Base-by-base conservation (phyloP, 2,888 invertebrate species). In the Plagiodera versicolora region DNA sequence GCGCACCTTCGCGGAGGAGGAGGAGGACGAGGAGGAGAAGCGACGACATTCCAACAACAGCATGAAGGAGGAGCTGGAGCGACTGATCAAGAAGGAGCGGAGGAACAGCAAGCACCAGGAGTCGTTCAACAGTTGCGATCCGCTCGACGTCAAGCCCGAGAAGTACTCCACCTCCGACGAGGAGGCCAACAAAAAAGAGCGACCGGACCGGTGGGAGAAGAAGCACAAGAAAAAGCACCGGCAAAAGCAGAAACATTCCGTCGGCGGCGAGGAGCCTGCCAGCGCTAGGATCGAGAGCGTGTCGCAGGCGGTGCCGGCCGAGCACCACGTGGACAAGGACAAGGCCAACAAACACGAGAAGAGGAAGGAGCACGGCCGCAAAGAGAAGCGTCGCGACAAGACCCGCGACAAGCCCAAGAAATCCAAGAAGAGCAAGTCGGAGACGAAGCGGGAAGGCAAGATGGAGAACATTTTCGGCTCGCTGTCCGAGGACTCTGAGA, bases 391-490 rank as follows among this genome's bases (percentile, higher is more conserved):
- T 58, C 83, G 84, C 68, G 86, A 87, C 60, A 86, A 84, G 79
- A 75, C 76, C 63, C 82, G 84, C 46, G 85, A 86, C 17, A 86
- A 86, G 79, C 77, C 83, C 0, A 87, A 85, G 75, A 87, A 85
- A 74, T 83, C 84, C 20, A 86, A 83, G 74, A 84, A 81, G 68
- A 76, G 77, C 5, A 81, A 82, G 70, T 81, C 81, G 63, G 82
- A 83, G 60, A 73, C 79, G 0, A 87, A 89, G 70, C 87, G 90
- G 63, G 90, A 90, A 68, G 91, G 88, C 20, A 90, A 92, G 79
- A 91, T 93, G 89, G 92, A 93, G 77, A 92, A 92, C 70, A 93
- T 94, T 63, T 94, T 94, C 79, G 94, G 93, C 0, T 91, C 92
- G 10, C 82, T 93, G 62, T 92, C 94, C 0, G 94, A 93, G 70